phyloP scores from a whole-genome alignment of 2,888 invertebrate species.

The Tortrix viridana region DNA sequence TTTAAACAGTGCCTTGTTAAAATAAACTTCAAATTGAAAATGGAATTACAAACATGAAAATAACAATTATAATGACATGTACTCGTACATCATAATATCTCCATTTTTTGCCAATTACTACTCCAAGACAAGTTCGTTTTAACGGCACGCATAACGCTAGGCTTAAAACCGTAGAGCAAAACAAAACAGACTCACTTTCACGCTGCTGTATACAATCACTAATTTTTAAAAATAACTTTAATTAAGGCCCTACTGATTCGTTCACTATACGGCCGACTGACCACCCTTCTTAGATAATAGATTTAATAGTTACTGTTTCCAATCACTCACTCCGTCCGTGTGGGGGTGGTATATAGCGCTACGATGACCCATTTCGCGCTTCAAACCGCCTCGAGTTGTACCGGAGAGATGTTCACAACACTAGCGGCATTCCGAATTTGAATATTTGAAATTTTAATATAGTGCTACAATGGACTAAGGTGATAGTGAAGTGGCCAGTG shows the following conservation, averaged over 20 bases:
- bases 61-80: no score
- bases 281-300: slow-evolving; percentile 32
- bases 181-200: neutral
- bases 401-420: slow-evolving; percentile 33
- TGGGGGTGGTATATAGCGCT: slow-evolving; percentile 71
- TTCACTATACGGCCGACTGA: slow-evolving; percentile 16
- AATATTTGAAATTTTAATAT: slow-evolving; percentile 20
- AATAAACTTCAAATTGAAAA: no score
- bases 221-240: neutral
- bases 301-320: slow-evolving; percentile 16
- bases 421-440: slow-evolving; percentile 15
- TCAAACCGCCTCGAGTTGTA: slow-evolving; percentile 57
- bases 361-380: slow-evolving; percentile 74
- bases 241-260: slow-evolving; percentile 4
- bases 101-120: no score
- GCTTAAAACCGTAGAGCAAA: no score
- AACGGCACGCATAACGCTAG: no score
- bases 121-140: no score
- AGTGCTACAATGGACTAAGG: slow-evolving; percentile 40
- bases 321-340: slow-evolving; percentile 40
- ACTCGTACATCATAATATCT: no score
- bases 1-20: no score
- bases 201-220: neutral
- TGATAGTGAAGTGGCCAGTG: slow-evolving; percentile 40
- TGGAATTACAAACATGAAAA: no score